phyloP scores from a whole-genome alignment of 1,140 invertebrate genomes.

The Thereuonema tuberculata region DNA sequence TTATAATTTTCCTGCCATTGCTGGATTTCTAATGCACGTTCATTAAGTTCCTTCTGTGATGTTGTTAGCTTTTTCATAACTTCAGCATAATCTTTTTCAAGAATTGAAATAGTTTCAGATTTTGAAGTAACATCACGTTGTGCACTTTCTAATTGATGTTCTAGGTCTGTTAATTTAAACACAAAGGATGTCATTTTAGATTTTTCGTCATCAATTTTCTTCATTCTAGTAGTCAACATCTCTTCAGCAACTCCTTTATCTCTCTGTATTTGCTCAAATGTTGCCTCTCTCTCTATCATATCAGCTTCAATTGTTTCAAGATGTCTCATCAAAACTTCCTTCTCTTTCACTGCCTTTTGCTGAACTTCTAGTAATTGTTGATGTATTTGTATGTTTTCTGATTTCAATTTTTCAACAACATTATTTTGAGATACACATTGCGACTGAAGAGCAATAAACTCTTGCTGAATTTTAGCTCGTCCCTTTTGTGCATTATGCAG shows the following conservation, averaged over 20 bases:
- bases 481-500: constrained; percentile 30
- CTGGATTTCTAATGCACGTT: constrained; percentile 32
- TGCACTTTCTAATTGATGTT: constrained; percentile 28
- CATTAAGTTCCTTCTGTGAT: constrained; percentile 29
- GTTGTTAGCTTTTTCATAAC: constrained; percentile 29
- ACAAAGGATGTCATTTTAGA: constrained; percentile 22
- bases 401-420: constrained; percentile 29
- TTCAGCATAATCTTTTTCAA: constrained; percentile 32
- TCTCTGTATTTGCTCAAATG: constrained; percentile 32
- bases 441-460: constrained; percentile 30
- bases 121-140: constrained; percentile 29
- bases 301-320: constrained; percentile 36
- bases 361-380: constrained; percentile 30
- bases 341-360: constrained; percentile 30
- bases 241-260: constrained; percentile 30
- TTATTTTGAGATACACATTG: constrained; percentile 25
- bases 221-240: constrained; percentile 25
- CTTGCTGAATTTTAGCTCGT: constrained; percentile 29
- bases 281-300: constrained; percentile 35
- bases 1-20: constrained; percentile 27
- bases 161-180: constrained; percentile 27
- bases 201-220: constrained; percentile 32
- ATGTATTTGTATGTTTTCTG: constrained; percentile 28
- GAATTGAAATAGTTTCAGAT: constrained; percentile 23
- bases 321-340: constrained; percentile 33